A percentile compares a stretch with the other conserved stretches of the same genome.
Evolutionary conservation across 2,888 invertebrate species (phyloP).

Genomic region (Smittia aterrima): DNA sequence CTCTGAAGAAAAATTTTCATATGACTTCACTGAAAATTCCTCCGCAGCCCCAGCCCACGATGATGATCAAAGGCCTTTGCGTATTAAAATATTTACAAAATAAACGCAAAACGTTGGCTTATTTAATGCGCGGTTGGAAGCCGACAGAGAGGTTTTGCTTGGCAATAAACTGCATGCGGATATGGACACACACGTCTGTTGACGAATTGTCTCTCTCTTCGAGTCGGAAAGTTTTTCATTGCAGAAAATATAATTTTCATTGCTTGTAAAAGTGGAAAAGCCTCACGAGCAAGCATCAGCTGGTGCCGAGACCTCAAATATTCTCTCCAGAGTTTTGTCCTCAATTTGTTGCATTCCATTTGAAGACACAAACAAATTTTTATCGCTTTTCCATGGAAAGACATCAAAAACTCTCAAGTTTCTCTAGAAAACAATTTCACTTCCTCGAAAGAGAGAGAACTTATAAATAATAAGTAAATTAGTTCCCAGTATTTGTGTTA

Average conservation of each 20-base stretch:
- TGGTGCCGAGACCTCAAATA: too few relatives aligned
- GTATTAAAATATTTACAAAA: constrained; percentile 3
- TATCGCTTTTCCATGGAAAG: constrained; percentile 20
- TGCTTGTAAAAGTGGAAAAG: not conserved
- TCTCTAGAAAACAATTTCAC: constrained; percentile 5
- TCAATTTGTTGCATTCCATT: not conserved
- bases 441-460: not conserved
- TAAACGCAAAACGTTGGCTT: not conserved
- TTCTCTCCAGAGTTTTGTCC: not conserved
- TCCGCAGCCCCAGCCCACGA: too few relatives aligned
- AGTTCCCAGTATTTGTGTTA: constrained; percentile 33
- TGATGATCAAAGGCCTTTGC: too few relatives aligned
- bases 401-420: constrained; percentile 10
- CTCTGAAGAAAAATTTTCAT: not conserved
- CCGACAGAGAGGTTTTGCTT: not conserved
- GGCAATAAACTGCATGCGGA: constrained; percentile 3
- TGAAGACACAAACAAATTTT: constrained; percentile 7
- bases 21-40: constrained; percentile 1
- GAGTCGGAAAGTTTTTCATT: not conserved
- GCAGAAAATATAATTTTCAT: constrained; percentile 4
- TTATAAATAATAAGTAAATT: constrained; percentile 33
- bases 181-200: not conserved
- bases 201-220: not conserved
- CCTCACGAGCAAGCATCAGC: too few relatives aligned
- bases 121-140: not conserved